Percentiles rank a stretch among this genome's conserved stretches.
Conservation (phyloP, 2,113 vertebrate species). For the Leucoraja erinaceus region DNA sequence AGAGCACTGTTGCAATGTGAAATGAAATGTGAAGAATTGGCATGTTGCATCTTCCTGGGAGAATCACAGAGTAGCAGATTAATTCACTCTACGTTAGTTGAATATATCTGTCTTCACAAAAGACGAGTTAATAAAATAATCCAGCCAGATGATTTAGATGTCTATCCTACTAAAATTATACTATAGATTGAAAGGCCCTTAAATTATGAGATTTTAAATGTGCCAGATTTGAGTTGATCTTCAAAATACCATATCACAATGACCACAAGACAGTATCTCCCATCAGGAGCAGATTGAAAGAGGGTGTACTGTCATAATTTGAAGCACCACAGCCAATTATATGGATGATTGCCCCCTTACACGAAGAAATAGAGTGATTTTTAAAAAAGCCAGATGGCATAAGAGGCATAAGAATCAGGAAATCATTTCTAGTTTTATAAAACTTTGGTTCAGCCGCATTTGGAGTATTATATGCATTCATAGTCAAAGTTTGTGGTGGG, state of each 20-base stretch:
- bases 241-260: not conserved
- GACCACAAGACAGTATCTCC: not conserved
- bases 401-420: too few relatives aligned
- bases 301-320: not conserved
- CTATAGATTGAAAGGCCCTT: not conserved
- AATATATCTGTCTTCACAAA: not conserved
- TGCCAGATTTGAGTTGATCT: not conserved
- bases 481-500: too few relatives aligned
- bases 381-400: too few relatives aligned
- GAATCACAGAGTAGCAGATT: not conserved
- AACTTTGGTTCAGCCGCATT: too few relatives aligned
- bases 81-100: not conserved
- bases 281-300: not conserved
- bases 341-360: not conserved
- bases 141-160: not conserved
- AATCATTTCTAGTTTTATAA: too few relatives aligned
- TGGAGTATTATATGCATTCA: too few relatives aligned
- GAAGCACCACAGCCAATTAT: not conserved
- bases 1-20: not conserved
- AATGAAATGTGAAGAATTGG: not conserved
- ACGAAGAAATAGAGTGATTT: not conserved
- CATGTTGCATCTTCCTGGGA: not conserved
- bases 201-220: not conserved
- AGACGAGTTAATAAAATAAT: not conserved
- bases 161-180: not conserved